Percentiles rank a stretch among this genome's conserved stretches.
phyloP scores from a whole-genome alignment of 2,113 vertebrate species.

The Solea senegalensis region DNA sequence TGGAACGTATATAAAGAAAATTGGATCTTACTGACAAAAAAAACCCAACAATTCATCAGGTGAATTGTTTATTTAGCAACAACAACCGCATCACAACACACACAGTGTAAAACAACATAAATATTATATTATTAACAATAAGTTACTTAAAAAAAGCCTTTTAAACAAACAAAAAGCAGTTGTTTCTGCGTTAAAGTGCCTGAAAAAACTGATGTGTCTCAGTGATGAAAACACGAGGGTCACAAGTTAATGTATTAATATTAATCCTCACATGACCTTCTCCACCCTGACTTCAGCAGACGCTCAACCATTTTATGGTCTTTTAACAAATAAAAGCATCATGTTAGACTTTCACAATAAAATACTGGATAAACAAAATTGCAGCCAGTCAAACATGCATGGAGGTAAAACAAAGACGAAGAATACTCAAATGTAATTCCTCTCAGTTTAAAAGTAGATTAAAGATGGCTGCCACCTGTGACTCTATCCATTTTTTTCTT shows the following conservation, averaged over 20 bases:
- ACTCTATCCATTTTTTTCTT: not conserved
- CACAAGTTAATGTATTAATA: not conserved
- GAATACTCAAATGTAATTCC: not conserved
- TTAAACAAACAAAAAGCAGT: constrained; percentile 14
- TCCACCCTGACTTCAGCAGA: no score
- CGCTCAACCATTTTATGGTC: no score
- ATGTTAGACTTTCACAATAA: no score
- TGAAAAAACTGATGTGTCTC: constrained; percentile 1
- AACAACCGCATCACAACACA: constrained; percentile 62
- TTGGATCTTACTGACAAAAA: constrained; percentile 39
- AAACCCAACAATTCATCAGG: constrained; percentile 68
- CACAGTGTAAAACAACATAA: constrained; percentile 44
- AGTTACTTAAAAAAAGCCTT: constrained; percentile 28
- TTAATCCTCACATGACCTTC: not conserved
- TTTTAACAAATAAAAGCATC: no score
- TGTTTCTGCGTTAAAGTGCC: constrained; percentile 32
- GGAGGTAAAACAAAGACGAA: not conserved
- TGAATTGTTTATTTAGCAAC: constrained; percentile 75
- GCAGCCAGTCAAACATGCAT: not conserved
- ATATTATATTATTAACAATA: constrained; percentile 41
- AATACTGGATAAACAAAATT: no score
- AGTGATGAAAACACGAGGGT: not conserved
- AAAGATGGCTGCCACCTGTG: constrained; percentile 34
- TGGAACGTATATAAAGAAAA: constrained; percentile 6
- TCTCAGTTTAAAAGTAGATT: not conserved